phyloP scores from a whole-genome alignment of 1,140 invertebrate genomes.

The Drosophila fuyamai region DNA sequence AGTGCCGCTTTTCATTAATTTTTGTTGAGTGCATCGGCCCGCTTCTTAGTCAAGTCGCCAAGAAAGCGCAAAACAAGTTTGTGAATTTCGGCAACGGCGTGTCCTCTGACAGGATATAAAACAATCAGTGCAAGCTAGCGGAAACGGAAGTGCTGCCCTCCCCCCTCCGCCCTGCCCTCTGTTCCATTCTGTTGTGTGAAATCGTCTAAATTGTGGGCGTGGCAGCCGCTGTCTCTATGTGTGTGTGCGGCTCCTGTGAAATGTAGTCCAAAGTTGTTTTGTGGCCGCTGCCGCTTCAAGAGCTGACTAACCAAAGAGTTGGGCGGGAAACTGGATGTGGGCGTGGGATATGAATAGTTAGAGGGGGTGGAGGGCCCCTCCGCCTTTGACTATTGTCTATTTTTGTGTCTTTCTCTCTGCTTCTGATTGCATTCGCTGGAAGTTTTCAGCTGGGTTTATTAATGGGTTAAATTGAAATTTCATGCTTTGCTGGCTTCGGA shows the following conservation, averaged over 20 bases:
- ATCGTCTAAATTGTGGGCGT: slow-evolving; percentile 75
- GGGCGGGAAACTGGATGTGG: slow-evolving; percentile 3
- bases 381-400: slow-evolving; percentile 48
- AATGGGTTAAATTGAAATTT: slow-evolving; percentile 81
- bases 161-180: neutral
- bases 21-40: slow-evolving; percentile 15
- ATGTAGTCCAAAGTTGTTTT: slow-evolving; percentile 69
- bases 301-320: slow-evolving; percentile 48
- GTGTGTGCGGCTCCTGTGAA: slow-evolving; percentile 50
- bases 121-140: slow-evolving; percentile 84
- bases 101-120: slow-evolving; percentile 83
- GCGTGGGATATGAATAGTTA: slow-evolving; percentile 32
- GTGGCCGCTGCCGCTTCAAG: slow-evolving; percentile 38
- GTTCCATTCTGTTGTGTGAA: slow-evolving; percentile 45
- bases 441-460: slow-evolving; percentile 65
- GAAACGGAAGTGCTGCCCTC: slow-evolving; percentile 75
- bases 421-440: slow-evolving; percentile 55
- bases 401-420: slow-evolving; percentile 48
- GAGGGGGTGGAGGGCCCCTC: neutral
- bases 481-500: slow-evolving; percentile 54
- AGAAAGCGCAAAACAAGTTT: slow-evolving; percentile 79
- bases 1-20: too few relatives aligned
- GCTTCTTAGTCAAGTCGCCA: slow-evolving; percentile 65
- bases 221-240: slow-evolving; percentile 9
- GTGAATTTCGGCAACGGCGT: slow-evolving; percentile 67